Percentiles rank a stretch among this genome's conserved stretches.
phyloP scores from a whole-genome alignment of 2,797 vertebrate genomes.

The Smutsia gigantea region DNA sequence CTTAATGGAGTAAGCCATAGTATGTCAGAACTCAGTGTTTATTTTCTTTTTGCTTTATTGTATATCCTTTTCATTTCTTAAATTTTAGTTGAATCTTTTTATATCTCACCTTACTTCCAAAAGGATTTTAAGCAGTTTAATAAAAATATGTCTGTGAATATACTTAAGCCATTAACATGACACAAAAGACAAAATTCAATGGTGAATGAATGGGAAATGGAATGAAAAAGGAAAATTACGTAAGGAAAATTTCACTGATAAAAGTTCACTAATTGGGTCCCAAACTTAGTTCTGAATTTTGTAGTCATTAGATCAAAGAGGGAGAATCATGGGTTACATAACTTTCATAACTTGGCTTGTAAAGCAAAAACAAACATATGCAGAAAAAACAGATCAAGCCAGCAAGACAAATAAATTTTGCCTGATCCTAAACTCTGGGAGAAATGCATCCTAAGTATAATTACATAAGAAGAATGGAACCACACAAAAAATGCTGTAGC shows the following conservation, averaged over 20 bases:
- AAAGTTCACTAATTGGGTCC: not conserved
- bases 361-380: slow-evolving; percentile 57
- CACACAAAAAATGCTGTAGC: not conserved
- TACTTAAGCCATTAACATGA: not conserved
- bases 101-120: not conserved
- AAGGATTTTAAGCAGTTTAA: not conserved
- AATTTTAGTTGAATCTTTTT: slow-evolving; percentile 12
- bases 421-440: not conserved
- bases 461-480: not conserved
- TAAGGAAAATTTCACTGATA: not conserved
- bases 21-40: slow-evolving; percentile 3
- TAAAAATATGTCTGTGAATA: not conserved
- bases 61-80: not conserved
- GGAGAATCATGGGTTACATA: not conserved
- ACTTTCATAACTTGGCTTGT: not conserved
- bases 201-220: not conserved
- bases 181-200: not conserved
- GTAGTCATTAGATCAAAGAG: not conserved
- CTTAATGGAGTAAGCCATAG: not conserved
- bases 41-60: not conserved
- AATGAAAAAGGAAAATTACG: not conserved
- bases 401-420: not conserved
- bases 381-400: not conserved
- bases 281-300: not conserved
- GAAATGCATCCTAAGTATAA: not conserved